These are phyloP conservation scores for Gymnothorax javanicus DNA, from an alignment of 2,797 vertebrate species.

Conservation along the genomic window DNA sequence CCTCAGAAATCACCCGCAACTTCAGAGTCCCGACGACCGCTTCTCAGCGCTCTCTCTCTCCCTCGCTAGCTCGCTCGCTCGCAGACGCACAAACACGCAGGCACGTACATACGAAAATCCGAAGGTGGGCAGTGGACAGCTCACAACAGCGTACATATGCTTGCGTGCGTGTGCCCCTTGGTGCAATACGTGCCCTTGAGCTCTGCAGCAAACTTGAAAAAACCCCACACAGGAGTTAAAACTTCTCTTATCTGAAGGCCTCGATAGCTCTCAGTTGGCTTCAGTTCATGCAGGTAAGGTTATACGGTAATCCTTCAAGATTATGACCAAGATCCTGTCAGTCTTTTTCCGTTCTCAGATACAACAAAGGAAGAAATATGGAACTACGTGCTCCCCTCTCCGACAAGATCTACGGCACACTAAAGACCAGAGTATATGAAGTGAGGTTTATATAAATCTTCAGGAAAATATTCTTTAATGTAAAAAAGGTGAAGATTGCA, in stretches of 20 bases:
- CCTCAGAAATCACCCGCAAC: constrained; percentile 66
- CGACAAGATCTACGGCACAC: constrained; percentile 22
- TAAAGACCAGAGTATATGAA: not conserved
- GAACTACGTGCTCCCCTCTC: constrained; percentile 28
- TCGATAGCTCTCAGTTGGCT: constrained; percentile 28
- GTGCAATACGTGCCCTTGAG: not conserved
- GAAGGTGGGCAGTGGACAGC: too few relatives aligned
- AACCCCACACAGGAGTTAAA: constrained; percentile 16
- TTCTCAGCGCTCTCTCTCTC: constrained; percentile 26
- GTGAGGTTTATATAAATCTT: not conserved
- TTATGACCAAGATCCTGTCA: constrained; percentile 35
- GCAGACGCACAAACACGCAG: not conserved
- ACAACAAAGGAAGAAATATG: constrained; percentile 11
- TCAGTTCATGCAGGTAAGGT: constrained; percentile 25
- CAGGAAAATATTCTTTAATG: not conserved
- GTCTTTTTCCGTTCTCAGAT: not conserved
- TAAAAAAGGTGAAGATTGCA: not conserved
- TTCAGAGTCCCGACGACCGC: constrained; percentile 44
- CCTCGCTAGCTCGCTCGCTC: constrained; percentile 20
- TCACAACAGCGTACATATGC: too few relatives aligned
- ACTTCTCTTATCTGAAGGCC: constrained; percentile 37
- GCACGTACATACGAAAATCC: not conserved
- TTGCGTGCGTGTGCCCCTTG: too few relatives aligned
- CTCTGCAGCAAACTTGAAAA: not conserved
- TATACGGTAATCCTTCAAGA: constrained; percentile 31